Conservation (phyloP, 2,113 vertebrate species). For the Sylvia atricapilla region DNA sequence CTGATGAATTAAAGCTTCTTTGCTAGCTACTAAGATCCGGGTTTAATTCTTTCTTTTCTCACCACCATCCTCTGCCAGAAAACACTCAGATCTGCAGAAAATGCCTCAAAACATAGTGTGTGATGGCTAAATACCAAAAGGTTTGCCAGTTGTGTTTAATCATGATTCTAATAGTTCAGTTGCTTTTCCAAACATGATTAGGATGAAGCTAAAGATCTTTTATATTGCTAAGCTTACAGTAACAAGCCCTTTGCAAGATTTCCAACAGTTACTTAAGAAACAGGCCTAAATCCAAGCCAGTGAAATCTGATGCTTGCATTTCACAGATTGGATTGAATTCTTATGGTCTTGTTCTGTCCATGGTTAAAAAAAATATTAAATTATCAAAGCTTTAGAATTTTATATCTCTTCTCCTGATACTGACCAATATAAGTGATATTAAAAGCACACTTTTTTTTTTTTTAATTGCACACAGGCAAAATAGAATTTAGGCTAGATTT, state of each 20-base stretch:
- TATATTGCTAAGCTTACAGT: background rate
- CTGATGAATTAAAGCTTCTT: background rate
- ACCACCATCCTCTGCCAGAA: background rate
- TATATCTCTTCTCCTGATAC: background rate
- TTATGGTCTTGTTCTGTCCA: background rate
- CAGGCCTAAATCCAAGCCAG: background rate
- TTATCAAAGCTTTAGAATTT: background rate
- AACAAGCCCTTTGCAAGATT: slow-evolving; percentile 7
- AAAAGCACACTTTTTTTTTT: background rate
- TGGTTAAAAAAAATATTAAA: background rate
- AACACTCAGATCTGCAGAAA: background rate
- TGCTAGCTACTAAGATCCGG: background rate
- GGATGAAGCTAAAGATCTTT: background rate
- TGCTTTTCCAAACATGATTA: slow-evolving; percentile 1
- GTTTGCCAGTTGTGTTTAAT: slow-evolving; percentile 16
- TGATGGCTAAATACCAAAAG: background rate
- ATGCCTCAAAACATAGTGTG: background rate
- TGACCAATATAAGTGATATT: background rate
- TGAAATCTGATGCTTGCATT: background rate
- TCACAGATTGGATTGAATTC: background rate
- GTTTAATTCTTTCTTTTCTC: background rate
- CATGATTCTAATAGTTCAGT: background rate
- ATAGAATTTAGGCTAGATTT: background rate
- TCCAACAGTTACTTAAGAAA: slow-evolving; percentile 13
- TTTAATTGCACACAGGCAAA: background rate